Conservation (phyloP, 1,140 invertebrate species). For the Gonioctena quinquepunctata region DNA sequence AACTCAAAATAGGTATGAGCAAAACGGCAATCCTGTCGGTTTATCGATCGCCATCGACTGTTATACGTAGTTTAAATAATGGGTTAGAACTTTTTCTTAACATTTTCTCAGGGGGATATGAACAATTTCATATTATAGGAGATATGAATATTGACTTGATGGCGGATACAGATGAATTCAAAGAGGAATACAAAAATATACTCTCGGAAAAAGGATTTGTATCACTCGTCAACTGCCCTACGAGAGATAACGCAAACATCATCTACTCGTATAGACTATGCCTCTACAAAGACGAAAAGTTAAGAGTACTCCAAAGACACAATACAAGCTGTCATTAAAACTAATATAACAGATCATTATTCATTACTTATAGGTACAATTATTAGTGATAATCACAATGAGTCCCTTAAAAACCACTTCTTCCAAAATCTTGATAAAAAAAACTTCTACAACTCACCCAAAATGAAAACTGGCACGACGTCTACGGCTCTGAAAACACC, state of each 20-base stretch:
- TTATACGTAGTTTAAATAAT: neutral
- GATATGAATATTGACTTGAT: no score
- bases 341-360: no score
- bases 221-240: no score
- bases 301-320: neutral
- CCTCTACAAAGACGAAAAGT: neutral
- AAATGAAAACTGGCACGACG: neutral
- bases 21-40: conserved; percentile 22
- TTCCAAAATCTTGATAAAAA: neutral
- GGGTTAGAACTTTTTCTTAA: no score
- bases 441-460: neutral
- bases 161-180: neutral
- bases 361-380: no score
- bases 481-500: no score
- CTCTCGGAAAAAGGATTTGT: no score
- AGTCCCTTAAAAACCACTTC: neutral
- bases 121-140: no score
- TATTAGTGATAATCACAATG: no score
- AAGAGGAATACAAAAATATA: neutral
- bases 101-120: neutral
- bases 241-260: no score
- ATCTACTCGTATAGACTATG: no score
- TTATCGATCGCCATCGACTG: neutral
- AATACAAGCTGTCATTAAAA: no score
- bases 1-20: neutral